Percentiles rank a stretch among this genome's conserved stretches.
These are phyloP conservation scores for Pluvianellus socialis DNA, from an alignment of 2,113 vertebrate species.

Conservation along the genomic window DNA sequence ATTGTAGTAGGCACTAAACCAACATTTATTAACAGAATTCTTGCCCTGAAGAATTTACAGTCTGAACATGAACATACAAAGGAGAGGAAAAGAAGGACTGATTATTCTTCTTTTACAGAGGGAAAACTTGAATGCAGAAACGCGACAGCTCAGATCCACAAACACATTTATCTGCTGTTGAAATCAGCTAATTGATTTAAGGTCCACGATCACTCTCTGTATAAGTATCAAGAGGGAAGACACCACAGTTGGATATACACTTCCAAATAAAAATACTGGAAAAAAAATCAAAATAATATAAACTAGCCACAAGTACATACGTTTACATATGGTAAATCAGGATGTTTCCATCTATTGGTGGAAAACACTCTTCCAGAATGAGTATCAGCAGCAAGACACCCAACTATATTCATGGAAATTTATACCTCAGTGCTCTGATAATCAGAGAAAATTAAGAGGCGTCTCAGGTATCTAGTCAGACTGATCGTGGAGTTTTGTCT, in stretches of 20 bases:
- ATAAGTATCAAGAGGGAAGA: not conserved
- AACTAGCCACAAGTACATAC: not conserved
- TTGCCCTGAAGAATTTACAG: not conserved
- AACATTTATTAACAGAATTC: not conserved
- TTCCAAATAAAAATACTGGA: not conserved
- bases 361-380: not conserved
- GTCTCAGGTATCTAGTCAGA: not conserved
- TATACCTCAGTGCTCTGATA: not conserved
- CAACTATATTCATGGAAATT: not conserved
- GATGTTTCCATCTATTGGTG: not conserved
- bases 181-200: not conserved
- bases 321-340: not conserved
- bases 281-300: not conserved
- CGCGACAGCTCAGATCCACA: not conserved
- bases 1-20: not conserved
- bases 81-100: not conserved
- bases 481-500: not conserved
- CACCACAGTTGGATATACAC: not conserved
- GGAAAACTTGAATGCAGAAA: not conserved
- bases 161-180: not conserved
- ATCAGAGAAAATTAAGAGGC: not conserved
- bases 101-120: not conserved
- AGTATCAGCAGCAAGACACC: not conserved
- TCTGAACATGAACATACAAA: not conserved
- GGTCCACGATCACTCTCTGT: not conserved